These are phyloP conservation scores for Helarctos malayanus DNA, from an alignment of 2,797 vertebrate genomes.

Conservation along the genomic window DNA sequence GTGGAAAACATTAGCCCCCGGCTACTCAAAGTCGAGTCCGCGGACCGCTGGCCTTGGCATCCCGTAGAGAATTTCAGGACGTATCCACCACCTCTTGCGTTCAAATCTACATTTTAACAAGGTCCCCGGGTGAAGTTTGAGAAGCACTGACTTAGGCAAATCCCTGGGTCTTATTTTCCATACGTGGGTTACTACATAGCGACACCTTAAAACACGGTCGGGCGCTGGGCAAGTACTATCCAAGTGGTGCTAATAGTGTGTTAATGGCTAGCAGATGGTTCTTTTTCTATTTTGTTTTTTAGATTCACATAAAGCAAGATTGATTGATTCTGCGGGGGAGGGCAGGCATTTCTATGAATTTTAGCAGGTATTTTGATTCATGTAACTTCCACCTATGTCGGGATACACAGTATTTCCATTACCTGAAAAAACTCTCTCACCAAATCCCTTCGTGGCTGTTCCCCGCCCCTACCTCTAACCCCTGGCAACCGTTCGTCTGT, in stretches of 20 bases:
- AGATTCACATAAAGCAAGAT: conserved; percentile 14
- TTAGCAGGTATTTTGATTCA: conserved; percentile 13
- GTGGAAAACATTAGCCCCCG: neutral
- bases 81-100: neutral
- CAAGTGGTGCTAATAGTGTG: neutral
- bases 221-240: neutral
- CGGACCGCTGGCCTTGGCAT: neutral
- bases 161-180: conserved; percentile 21
- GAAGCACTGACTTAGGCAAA: conserved; percentile 40
- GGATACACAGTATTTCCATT: neutral
- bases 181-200: neutral
- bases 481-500: neutral
- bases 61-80: conserved; percentile 17
- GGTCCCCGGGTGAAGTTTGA: conserved; percentile 19
- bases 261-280: neutral
- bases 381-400: neutral
- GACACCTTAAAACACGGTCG: conserved; percentile 13
- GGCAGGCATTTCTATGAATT: conserved; percentile 34
- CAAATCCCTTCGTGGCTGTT: neutral
- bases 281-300: neutral
- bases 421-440: neutral
- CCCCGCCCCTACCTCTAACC: neutral
- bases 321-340: neutral
- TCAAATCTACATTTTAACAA: conserved; percentile 58
- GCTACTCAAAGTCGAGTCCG: conserved; percentile 17